phyloP scores from a whole-genome alignment of 2,113 vertebrate genomes.

The Neodon shergylaensis region DNA sequence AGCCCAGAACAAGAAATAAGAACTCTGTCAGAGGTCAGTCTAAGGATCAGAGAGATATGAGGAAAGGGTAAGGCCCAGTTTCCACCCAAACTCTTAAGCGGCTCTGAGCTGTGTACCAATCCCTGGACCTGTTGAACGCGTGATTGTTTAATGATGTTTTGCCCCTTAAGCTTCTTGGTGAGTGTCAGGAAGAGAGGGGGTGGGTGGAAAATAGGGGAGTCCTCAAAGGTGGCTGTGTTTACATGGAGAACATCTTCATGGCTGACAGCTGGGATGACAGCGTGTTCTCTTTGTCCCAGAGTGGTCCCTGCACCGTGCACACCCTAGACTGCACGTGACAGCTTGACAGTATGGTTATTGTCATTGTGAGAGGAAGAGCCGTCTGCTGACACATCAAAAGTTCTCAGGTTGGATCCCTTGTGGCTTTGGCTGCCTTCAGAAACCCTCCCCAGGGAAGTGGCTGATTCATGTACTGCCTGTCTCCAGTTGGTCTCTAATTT shows the following conservation, averaged over 20 bases:
- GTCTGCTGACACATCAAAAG: neutral
- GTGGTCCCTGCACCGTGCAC: fast-evolving
- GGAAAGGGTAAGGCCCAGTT: neutral
- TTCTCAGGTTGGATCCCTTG: slow-evolving; percentile 37
- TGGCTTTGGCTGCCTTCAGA: slow-evolving; percentile 19
- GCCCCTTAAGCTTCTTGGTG: neutral
- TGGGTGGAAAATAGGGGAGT: neutral
- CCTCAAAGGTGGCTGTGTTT: neutral
- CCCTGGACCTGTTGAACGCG: neutral
- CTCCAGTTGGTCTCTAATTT: slow-evolving; percentile 43
- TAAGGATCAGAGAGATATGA: neutral
- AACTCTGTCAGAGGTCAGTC: neutral
- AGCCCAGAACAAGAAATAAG: neutral
- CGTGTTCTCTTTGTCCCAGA: neutral
- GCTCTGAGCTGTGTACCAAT: fast-evolving
- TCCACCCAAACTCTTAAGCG: neutral
- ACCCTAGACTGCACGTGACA: neutral
- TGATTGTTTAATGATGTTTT: neutral
- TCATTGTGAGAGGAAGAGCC: slow-evolving; percentile 1
- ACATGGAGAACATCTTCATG: neutral
- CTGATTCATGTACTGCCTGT: neutral
- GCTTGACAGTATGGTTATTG: neutral
- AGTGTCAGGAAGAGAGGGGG: neutral
- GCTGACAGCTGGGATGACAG: neutral
- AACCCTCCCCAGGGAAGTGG: slow-evolving; percentile 45